These are phyloP conservation scores for Microtus montanus DNA, from an alignment of 2,113 vertebrate species.

Conservation along the genomic window DNA sequence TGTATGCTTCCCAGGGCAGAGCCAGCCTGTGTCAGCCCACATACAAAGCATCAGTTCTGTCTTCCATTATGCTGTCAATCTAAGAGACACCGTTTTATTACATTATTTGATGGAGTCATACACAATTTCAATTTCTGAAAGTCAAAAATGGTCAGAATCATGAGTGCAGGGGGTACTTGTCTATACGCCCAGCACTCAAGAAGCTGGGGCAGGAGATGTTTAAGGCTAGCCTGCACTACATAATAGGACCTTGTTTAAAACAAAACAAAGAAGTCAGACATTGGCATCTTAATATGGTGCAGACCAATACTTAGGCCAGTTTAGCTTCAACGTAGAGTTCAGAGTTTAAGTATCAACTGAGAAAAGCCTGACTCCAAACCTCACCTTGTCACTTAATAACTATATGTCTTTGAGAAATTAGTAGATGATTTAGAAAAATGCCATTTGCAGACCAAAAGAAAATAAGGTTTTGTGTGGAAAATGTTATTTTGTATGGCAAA, in stretches of 20 bases:
- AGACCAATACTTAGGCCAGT: not conserved
- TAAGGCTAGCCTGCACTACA: not conserved
- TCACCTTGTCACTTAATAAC: not conserved
- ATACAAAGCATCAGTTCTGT: not conserved
- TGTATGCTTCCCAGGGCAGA: not conserved
- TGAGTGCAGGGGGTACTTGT: not conserved
- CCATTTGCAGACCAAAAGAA: not conserved
- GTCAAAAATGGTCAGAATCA: conserved; percentile 1
- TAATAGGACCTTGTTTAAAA: not conserved
- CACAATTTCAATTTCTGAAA: not conserved
- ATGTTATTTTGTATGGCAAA: not conserved
- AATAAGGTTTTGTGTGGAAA: not conserved
- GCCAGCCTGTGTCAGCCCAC: not conserved
- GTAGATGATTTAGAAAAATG: not conserved
- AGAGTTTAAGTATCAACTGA: not conserved
- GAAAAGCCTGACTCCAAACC: not conserved
- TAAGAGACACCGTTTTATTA: not conserved
- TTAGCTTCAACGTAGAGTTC: not conserved
- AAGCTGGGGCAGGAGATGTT: not conserved
- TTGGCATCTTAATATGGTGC: not conserved
- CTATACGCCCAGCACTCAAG: not conserved
- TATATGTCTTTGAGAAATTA: not conserved
- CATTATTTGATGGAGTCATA: not conserved
- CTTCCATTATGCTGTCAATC: conserved; percentile 9
- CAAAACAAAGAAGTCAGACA: not conserved